These are phyloP conservation scores for Anabacerthia variegaticeps DNA, from an alignment of 2,797 vertebrate species.

Conservation along the genomic window DNA sequence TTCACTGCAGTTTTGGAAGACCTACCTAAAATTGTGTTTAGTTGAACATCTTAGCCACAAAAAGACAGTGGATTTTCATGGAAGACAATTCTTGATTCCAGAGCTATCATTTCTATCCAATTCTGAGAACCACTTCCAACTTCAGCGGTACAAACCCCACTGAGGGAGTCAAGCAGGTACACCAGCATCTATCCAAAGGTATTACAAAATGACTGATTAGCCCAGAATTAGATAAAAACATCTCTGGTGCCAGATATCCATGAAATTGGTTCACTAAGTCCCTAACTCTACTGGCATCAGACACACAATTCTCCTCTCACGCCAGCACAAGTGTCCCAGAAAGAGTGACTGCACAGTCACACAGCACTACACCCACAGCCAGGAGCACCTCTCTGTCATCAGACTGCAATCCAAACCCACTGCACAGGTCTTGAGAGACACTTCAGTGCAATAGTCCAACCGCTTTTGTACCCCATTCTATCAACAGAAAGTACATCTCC, in stretches of 20 bases:
- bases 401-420: not conserved
- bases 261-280: not conserved
- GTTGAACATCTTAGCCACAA: not conserved
- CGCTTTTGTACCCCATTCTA: not conserved
- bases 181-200: not conserved
- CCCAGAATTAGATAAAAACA: not conserved
- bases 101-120: not conserved
- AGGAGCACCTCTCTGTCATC: not conserved
- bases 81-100: not conserved
- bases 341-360: not conserved
- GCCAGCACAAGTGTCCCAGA: not conserved
- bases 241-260: not conserved
- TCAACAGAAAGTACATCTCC: not conserved
- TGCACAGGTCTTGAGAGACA: not conserved
- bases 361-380: not conserved
- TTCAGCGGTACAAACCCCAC: not conserved
- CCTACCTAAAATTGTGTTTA: not conserved
- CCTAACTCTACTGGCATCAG: not conserved
- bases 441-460: not conserved
- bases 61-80: not conserved
- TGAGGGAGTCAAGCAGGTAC: not conserved
- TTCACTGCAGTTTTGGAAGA: not conserved
- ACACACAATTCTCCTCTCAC: not conserved
- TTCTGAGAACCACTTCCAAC: not conserved
- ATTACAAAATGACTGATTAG: not conserved